Conservation (phyloP, 2,797 vertebrate species). For the Acrossocheilus wenchowensis region DNA sequence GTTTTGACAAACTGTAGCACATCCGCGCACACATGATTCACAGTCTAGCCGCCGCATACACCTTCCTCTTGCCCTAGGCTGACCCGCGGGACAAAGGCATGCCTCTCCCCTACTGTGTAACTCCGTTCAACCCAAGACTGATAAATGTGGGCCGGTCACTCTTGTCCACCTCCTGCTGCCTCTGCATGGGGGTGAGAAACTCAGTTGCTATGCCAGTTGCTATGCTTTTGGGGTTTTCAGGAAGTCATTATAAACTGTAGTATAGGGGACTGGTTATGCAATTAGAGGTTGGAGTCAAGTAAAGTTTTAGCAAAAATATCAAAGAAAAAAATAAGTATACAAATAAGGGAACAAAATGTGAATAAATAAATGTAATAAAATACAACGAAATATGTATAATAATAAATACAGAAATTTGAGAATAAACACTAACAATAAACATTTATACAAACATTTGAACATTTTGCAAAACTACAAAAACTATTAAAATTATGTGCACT, state of each 20-base stretch:
- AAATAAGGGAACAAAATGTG: neutral
- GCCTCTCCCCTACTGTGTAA: conserved; percentile 54
- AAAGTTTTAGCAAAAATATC: neutral
- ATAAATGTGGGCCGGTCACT: conserved; percentile 38
- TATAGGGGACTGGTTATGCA: neutral
- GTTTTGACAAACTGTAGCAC: conserved; percentile 28
- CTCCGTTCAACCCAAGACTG: conserved; percentile 45
- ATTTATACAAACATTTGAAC: neutral
- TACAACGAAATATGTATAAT: neutral
- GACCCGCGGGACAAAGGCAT: conserved; percentile 60
- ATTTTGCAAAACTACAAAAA: neutral
- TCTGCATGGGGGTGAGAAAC: conserved; percentile 34
- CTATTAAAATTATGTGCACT: neutral
- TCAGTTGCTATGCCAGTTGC: neutral
- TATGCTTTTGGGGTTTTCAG: neutral
- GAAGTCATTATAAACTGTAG: neutral
- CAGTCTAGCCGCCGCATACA: neutral
- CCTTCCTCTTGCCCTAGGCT: conserved; percentile 49
- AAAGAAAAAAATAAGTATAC: neutral
- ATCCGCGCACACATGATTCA: conserved; percentile 9
- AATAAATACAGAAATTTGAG: neutral
- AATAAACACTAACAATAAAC: neutral
- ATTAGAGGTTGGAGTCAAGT: neutral
- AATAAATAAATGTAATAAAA: neutral
- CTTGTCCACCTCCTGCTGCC: neutral